These are phyloP conservation scores for Grantiella picta DNA, from an alignment of 2,113 vertebrate species.

Conservation along the genomic window DNA sequence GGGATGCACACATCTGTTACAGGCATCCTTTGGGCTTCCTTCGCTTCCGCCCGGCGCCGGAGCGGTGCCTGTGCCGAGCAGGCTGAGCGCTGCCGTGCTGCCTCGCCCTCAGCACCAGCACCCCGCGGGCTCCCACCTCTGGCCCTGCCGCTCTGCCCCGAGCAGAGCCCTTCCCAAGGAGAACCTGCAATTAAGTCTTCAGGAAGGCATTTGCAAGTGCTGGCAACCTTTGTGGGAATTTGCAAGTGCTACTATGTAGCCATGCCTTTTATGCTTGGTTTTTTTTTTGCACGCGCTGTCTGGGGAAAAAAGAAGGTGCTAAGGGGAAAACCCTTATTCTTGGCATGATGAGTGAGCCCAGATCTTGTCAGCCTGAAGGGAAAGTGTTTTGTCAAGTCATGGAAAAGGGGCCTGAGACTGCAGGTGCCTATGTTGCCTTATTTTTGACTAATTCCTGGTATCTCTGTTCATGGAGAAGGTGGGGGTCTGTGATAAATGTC, in stretches of 20 bases:
- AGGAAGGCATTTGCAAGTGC: neutral
- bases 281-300: neutral
- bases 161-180: neutral
- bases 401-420: neutral
- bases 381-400: neutral
- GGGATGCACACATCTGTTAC: neutral
- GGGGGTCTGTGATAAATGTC: neutral
- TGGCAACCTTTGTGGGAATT: neutral
- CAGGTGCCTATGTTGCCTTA: neutral
- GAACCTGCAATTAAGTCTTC: neutral
- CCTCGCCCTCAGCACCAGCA: neutral
- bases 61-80: neutral
- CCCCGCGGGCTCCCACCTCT: neutral
- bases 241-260: neutral
- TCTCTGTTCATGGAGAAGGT: neutral
- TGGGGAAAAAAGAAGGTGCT: neutral
- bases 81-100: accelerated
- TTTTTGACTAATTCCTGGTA: neutral
- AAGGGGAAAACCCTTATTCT: neutral
- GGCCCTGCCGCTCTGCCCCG: neutral
- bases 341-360: neutral
- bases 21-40: slow-evolving; percentile 2
- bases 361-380: neutral
- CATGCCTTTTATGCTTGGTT: neutral
- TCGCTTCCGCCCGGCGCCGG: neutral